Conservation (phyloP, 2,113 vertebrate genomes). For the Salvelinus fontinalis region DNA sequence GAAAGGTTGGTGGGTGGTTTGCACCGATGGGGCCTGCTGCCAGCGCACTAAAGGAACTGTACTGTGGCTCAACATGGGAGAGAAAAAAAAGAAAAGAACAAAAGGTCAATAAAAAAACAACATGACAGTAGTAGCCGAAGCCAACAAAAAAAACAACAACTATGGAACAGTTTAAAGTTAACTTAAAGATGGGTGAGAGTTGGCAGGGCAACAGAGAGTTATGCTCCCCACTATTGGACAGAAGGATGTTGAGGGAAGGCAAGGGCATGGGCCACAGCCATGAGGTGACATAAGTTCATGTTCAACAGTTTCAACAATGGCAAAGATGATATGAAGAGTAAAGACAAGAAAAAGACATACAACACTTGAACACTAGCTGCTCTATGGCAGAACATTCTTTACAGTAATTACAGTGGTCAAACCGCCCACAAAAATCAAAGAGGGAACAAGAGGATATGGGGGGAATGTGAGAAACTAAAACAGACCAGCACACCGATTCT, state of each 20-base stretch:
- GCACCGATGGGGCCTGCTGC: neutral
- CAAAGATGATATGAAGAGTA: slow-evolving; percentile 45
- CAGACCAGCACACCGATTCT: slow-evolving; percentile 82
- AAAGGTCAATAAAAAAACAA: neutral
- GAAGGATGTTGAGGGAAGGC: slow-evolving; percentile 76
- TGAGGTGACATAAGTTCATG: slow-evolving; percentile 23
- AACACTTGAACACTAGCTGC: slow-evolving; percentile 27
- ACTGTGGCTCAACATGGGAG: neutral
- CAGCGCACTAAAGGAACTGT: neutral
- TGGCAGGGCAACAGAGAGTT: slow-evolving; percentile 82
- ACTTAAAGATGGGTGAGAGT: slow-evolving; percentile 73
- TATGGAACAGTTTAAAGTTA: slow-evolving; percentile 71
- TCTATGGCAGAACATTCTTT: slow-evolving; percentile 25
- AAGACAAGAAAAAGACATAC: slow-evolving; percentile 19
- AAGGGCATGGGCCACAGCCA: slow-evolving; percentile 33
- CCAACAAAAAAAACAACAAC: neutral
- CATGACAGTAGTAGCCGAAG: slow-evolving; percentile 31
- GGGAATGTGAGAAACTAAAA: slow-evolving; percentile 78
- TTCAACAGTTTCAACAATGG: slow-evolving; percentile 45
- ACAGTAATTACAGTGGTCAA: neutral
- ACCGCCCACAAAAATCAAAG: neutral
- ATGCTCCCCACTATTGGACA: slow-evolving; percentile 56
- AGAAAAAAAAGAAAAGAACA: neutral
- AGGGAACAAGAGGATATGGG: slow-evolving; percentile 42
- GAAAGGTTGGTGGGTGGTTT: slow-evolving; percentile 12